Evolutionary conservation across 2,113 vertebrate genomes (phyloP), one percentile per base, ranked within the genome.

Genomic region (Upupa epops): DNA sequence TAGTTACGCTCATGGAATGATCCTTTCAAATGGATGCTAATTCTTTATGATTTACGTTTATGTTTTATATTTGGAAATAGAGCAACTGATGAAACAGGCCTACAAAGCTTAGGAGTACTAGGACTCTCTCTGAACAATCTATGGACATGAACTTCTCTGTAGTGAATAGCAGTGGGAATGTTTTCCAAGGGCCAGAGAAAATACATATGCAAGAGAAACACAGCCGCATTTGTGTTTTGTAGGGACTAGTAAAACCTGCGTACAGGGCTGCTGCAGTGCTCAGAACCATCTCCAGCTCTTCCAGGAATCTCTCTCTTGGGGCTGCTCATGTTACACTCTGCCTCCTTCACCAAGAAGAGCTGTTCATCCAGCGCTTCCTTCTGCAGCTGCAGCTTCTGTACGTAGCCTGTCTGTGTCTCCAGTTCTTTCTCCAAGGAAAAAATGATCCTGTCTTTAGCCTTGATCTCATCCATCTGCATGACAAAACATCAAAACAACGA

Each of bases 291-390:
- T 36, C 98, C 99, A 1, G 98, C 98, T 60, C 99, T 98, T 92
- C 99, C 99, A 4, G 99, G 99, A 74, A 99, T 99, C 96, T 99
- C 99, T 83, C 99, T 97, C 95, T 99, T 99, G 1, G 99, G 99
- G 87, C 99, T 99, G 94, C 99, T 99, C 96, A 99, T 97, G 95
- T 98, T 99, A 54, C 99, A 99, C 91, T 99, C 99, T 0, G 98
- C 98, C 94, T 99, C 99, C 89, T 99, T 99, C 56, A 98, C 99
- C n/a, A 99, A 96, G 95, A 99, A 99, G 31, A 99, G 98, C 52
- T 99, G 99, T 34, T 99, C 99, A 42, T 99, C 99, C 96, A 99
- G 96, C 11, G 99, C 98, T 45, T 99, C 99, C 65, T 99, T 99
- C 97, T 99, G 99, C 32, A 99, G 98, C 94, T 99, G 99, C 66